These are phyloP conservation scores for Rhingia rostrata DNA, from an alignment of 2,888 invertebrate genomes.

Conservation along the genomic window DNA sequence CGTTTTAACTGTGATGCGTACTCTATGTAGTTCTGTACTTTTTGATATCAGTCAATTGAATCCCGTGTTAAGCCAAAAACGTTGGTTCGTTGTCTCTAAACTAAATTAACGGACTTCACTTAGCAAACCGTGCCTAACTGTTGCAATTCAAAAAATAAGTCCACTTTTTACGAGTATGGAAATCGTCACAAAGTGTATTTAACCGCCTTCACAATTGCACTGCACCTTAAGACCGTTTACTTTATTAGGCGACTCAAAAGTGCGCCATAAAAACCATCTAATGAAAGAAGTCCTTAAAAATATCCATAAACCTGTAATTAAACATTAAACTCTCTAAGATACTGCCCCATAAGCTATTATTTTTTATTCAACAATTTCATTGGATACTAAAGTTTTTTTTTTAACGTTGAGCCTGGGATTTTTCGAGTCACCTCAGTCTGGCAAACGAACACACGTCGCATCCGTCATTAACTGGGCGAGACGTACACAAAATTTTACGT, in stretches of 20 bases:
- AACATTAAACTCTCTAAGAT: neutral
- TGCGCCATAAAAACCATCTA: neutral
- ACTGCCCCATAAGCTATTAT: constrained; percentile 2
- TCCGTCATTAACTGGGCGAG: constrained; percentile 19
- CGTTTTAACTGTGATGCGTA: no score
- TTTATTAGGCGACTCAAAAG: neutral
- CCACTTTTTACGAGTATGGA: neutral
- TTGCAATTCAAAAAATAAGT: neutral
- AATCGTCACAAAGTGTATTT: neutral
- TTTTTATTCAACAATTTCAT: constrained; percentile 12
- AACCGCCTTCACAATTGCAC: neutral
- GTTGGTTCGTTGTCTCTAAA: no score
- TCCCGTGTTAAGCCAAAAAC: no score
- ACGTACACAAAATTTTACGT: neutral
- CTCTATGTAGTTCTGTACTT: no score
- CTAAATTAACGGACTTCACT: no score
- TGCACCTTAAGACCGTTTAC: neutral
- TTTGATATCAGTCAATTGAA: no score
- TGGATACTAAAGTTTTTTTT: neutral
- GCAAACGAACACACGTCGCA: constrained; percentile 1
- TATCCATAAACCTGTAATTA: constrained; percentile 10
- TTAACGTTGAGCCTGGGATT: neutral
- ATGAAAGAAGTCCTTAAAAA: constrained; percentile 17
- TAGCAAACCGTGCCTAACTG: no score
- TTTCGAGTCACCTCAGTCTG: constrained; percentile 17